These are phyloP conservation scores for Apteryx owenii DNA, from an alignment of 2,113 vertebrate genomes.

Conservation along the genomic window DNA sequence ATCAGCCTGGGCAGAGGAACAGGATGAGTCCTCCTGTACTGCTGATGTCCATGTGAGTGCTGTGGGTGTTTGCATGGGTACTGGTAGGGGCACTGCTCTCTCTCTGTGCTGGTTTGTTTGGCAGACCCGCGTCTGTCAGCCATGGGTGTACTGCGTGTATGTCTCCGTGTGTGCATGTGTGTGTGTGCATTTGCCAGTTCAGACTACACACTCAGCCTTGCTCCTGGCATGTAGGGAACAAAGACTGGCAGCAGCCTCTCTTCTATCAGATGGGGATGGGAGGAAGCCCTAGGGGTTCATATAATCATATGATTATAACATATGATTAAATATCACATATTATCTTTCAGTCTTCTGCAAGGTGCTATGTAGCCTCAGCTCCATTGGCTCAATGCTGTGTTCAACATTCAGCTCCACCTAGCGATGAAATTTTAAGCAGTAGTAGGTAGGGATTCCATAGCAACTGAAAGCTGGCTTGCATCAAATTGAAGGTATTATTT, in stretches of 20 bases:
- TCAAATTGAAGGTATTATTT: neutral
- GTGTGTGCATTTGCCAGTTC: neutral
- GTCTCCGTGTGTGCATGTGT: too few relatives aligned
- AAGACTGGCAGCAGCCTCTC: neutral
- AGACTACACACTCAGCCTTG: neutral
- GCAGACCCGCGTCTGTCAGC: neutral
- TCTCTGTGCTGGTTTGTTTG: neutral
- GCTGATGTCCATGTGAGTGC: neutral
- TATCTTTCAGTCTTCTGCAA: neutral
- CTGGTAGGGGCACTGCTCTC: neutral
- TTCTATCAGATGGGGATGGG: neutral
- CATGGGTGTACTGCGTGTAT: accelerated
- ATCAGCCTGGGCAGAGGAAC: neutral
- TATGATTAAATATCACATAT: neutral
- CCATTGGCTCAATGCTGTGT: neutral
- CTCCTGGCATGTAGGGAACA: neutral
- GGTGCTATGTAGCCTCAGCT: neutral
- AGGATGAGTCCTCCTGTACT: neutral
- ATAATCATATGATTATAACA: neutral
- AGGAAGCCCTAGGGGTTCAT: neutral
- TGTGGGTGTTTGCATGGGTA: neutral
- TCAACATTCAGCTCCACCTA: neutral
- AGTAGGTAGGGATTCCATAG: neutral
- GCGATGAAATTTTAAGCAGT: neutral
- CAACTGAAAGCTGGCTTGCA: neutral